These are phyloP conservation scores for Nymphicus hollandicus DNA, from an alignment of 2,113 vertebrate species.

Conservation along the genomic window DNA sequence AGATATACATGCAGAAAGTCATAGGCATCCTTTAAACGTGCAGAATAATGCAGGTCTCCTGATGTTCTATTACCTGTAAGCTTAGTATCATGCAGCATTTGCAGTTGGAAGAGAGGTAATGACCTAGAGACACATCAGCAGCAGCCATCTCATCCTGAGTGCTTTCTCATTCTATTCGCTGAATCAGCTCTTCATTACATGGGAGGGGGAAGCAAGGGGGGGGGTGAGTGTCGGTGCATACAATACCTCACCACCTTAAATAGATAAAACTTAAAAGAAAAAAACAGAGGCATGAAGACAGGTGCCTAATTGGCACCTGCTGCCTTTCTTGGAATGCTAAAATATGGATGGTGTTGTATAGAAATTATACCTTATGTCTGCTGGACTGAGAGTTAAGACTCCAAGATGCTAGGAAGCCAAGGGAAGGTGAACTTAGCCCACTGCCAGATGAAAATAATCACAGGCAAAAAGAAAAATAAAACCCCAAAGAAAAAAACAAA, in stretches of 20 bases:
- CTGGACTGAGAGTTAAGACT: slow-evolving; percentile 68
- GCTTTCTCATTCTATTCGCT: slow-evolving; percentile 83
- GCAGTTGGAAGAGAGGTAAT: slow-evolving; percentile 83
- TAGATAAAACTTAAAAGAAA: slow-evolving; percentile 50
- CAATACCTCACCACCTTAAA: slow-evolving; percentile 83
- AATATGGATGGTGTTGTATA: slow-evolving; percentile 47
- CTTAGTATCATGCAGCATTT: slow-evolving; percentile 78
- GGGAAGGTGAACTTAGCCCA: slow-evolving; percentile 63
- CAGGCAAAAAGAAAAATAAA: slow-evolving; percentile 21
- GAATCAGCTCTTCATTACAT: slow-evolving; percentile 88
- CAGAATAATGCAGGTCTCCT: slow-evolving; percentile 73
- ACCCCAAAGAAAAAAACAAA: background rate
- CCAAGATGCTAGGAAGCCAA: slow-evolving; percentile 54
- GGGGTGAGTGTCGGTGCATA: slow-evolving; percentile 62
- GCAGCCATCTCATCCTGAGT: slow-evolving; percentile 86
- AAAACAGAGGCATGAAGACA: background rate
- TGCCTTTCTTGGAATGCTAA: slow-evolving; percentile 55
- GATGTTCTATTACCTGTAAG: slow-evolving; percentile 85
- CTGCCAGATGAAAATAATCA: slow-evolving; percentile 61
- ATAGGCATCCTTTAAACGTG: slow-evolving; percentile 64
- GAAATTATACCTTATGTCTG: slow-evolving; percentile 66
- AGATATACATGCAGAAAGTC: slow-evolving; percentile 71
- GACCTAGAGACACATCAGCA: slow-evolving; percentile 89
- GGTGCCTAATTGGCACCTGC: slow-evolving; percentile 35
- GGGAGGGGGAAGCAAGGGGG: slow-evolving; percentile 65